These are phyloP conservation scores for Drosophila demipolita DNA, from an alignment of 2,888 invertebrate species.

Conservation along the genomic window DNA sequence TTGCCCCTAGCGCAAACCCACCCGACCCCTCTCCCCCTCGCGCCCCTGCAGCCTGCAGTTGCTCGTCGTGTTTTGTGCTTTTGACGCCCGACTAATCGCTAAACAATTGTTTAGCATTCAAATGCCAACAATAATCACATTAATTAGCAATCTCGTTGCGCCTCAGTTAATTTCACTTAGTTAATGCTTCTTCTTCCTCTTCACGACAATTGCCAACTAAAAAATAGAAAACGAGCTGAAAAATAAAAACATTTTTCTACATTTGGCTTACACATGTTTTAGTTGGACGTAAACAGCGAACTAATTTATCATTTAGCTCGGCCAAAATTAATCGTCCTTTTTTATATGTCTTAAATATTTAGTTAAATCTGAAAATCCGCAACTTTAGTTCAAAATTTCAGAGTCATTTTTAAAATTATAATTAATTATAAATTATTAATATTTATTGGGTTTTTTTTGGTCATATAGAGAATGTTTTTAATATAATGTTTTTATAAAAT, in stretches of 20 bases:
- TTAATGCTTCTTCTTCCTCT: conserved; percentile 6
- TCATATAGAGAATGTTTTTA: conserved; percentile 10
- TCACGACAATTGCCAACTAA: conserved; percentile 38
- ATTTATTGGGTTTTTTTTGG: no score
- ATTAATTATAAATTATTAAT: background rate
- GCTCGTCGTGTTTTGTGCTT: conserved; percentile 23
- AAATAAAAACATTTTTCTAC: conserved; percentile 24
- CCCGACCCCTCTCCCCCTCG: background rate
- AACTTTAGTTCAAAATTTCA: fast-evolving
- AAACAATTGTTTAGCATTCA: conserved; percentile 80
- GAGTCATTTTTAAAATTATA: no score
- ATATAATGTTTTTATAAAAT: conserved; percentile 14
- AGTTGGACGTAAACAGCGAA: background rate
- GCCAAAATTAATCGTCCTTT: background rate
- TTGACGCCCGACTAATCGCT: conserved; percentile 76
- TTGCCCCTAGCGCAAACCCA: background rate
- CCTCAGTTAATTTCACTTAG: conserved; percentile 41
- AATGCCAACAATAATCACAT: conserved; percentile 79
- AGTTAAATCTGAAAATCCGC: background rate
- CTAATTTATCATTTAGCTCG: background rate
- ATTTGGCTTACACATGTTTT: conserved; percentile 12
- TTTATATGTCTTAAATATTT: background rate
- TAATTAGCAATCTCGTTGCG: conserved; percentile 77
- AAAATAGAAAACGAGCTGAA: background rate
- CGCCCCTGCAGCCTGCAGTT: background rate